Percentiles rank a stretch among this genome's conserved stretches.
Evolutionary conservation across 2,113 vertebrate genomes (phyloP).

Genomic region (Tychaedon coryphoeus): DNA sequence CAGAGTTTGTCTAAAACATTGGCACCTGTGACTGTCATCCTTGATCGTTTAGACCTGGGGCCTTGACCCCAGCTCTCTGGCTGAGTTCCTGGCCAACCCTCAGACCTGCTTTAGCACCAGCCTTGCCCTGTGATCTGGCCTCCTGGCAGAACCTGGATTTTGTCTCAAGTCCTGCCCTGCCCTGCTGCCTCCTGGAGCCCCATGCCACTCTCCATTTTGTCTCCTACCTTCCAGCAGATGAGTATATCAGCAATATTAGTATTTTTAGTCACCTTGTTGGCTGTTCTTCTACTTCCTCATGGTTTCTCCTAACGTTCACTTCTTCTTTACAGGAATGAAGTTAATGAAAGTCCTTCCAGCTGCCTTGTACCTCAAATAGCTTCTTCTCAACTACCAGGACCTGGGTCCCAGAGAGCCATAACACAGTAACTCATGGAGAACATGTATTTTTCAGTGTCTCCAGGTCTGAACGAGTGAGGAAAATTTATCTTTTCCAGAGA

Average conservation of each 20-base stretch:
- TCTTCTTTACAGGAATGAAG: neutral
- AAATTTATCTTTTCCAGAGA: neutral
- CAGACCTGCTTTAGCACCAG: neutral
- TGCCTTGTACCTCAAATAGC: neutral
- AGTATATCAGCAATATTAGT: neutral
- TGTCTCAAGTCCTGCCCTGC: neutral
- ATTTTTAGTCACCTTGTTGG: neutral
- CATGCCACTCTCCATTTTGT: neutral
- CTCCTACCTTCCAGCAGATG: neutral
- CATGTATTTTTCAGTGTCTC: neutral
- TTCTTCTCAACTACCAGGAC: neutral
- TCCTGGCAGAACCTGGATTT: neutral
- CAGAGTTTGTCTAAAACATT: neutral
- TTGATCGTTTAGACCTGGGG: neutral
- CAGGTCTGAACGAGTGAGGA: neutral
- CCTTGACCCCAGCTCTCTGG: neutral
- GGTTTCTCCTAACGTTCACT: neutral
- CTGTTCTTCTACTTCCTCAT: neutral
- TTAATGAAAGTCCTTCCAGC: neutral
- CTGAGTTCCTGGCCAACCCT: neutral
- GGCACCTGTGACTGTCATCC: neutral
- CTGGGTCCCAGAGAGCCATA: neutral
- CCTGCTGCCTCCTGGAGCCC: neutral
- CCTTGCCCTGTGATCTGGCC: neutral
- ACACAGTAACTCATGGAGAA: neutral